Percentiles rank a stretch among this genome's conserved stretches.
Evolutionary conservation across 2,113 vertebrate species (phyloP).

Genomic region (Gymnobelideus leadbeateri): DNA sequence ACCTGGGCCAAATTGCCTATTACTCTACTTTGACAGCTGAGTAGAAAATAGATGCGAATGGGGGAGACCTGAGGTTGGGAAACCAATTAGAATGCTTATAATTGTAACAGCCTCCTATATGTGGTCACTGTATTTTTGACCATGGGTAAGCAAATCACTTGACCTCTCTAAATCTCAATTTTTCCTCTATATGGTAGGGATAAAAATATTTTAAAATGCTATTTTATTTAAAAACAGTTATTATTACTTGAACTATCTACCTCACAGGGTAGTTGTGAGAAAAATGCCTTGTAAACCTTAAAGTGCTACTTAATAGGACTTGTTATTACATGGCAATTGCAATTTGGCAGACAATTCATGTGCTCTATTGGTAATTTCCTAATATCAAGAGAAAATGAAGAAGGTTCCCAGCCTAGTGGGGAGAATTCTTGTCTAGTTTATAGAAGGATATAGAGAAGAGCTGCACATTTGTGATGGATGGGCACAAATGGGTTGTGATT

Average conservation of each 20-base stretch:
- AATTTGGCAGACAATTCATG: not conserved
- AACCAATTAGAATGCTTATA: not conserved
- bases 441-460: not conserved
- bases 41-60: not conserved
- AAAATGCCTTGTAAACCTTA: not conserved
- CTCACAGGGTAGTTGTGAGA: not conserved
- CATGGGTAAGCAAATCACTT: not conserved
- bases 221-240: not conserved
- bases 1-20: not conserved
- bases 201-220: not conserved
- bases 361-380: not conserved
- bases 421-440: not conserved
- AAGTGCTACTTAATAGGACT: not conserved
- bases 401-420: not conserved
- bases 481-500: not conserved
- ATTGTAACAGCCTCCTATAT: not conserved
- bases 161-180: not conserved
- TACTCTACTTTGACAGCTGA: not conserved
- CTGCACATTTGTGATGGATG: not conserved
- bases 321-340: not conserved
- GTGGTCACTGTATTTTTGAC: not conserved
- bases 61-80: not conserved
- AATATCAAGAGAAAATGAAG: not conserved
- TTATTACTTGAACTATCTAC: not conserved
- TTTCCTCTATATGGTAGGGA: not conserved